These are phyloP conservation scores for Subacronicta megacephala DNA, from an alignment of 2,888 invertebrate genomes.

Conservation along the genomic window DNA sequence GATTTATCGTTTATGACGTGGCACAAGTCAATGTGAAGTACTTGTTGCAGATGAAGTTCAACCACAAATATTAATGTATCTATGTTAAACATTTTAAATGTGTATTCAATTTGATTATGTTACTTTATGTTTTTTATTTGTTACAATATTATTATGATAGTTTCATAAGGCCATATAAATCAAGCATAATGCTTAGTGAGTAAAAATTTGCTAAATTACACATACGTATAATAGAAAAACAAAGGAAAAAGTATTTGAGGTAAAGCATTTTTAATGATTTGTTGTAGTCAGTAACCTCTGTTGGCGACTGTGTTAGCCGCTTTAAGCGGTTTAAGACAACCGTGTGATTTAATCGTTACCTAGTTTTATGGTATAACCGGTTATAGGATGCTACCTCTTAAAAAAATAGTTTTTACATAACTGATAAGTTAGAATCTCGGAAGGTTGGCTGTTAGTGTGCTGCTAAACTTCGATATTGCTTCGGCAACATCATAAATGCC, in stretches of 20 bases:
- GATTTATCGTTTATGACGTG: constrained; percentile 98
- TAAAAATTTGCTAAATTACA: background rate
- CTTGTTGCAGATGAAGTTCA: constrained; percentile 95
- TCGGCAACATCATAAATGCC: background rate
- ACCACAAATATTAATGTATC: constrained; percentile 90
- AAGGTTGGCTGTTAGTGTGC: background rate
- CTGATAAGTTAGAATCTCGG: constrained; percentile 9
- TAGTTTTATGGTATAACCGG: constrained; percentile 28
- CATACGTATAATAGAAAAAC: background rate
- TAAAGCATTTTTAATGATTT: background rate
- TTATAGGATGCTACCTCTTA: background rate
- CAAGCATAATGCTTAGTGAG: background rate
- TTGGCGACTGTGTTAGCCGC: background rate
- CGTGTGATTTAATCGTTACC: constrained; percentile 40
- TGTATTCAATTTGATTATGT: constrained; percentile 6
- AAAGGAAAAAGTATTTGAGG: constrained; percentile 1
- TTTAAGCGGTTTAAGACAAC: constrained; percentile 3
- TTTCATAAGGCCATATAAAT: constrained; percentile 13
- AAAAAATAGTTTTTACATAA: background rate
- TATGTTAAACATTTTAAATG: background rate
- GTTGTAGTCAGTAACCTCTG: background rate
- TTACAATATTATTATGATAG: background rate
- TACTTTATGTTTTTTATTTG: constrained; percentile 3
- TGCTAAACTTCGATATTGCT: background rate
- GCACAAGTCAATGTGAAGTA: constrained; percentile 98